Evolutionary conservation across 2,113 vertebrate species (phyloP).

Genomic region (Megaceryle torquata): DNA sequence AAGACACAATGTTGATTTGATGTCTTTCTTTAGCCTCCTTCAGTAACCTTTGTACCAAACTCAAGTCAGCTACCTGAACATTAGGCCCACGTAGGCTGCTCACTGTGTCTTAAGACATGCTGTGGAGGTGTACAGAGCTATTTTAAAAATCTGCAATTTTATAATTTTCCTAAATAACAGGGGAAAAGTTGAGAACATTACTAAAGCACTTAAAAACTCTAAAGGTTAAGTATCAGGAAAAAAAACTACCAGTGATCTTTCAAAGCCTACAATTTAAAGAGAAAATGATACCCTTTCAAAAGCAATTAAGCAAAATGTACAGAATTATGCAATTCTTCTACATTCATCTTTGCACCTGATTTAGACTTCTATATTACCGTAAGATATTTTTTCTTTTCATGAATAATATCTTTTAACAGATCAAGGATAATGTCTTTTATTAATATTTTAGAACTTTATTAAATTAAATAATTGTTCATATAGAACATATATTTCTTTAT

Average conservation of each 20-base stretch:
- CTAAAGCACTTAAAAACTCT: conserved; percentile 38
- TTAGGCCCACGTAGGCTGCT: neutral
- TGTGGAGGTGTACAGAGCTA: conserved; percentile 22
- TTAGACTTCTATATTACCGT: conserved; percentile 22
- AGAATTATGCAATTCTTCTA: conserved; percentile 6
- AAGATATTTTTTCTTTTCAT: neutral
- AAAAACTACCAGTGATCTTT: conserved; percentile 27
- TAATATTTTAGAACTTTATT: neutral
- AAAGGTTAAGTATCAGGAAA: conserved; percentile 46
- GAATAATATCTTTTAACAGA: neutral
- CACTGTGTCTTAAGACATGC: neutral
- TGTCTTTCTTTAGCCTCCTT: neutral
- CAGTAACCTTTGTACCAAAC: neutral
- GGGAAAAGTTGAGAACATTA: conserved; percentile 25
- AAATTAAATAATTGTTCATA: neutral
- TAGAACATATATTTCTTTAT: neutral
- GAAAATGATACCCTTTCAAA: conserved; percentile 64
- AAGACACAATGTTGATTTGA: neutral
- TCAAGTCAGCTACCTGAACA: neutral
- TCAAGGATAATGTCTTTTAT: neutral
- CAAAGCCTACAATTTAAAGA: conserved; percentile 25
- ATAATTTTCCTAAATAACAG: conserved; percentile 46
- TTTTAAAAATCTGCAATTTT: conserved; percentile 36
- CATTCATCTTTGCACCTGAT: conserved; percentile 37
- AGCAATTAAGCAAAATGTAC: conserved; percentile 28